Evolutionary conservation across 2,113 vertebrate genomes (phyloP).

Genomic region (Gasterosteus aculeatus): DNA sequence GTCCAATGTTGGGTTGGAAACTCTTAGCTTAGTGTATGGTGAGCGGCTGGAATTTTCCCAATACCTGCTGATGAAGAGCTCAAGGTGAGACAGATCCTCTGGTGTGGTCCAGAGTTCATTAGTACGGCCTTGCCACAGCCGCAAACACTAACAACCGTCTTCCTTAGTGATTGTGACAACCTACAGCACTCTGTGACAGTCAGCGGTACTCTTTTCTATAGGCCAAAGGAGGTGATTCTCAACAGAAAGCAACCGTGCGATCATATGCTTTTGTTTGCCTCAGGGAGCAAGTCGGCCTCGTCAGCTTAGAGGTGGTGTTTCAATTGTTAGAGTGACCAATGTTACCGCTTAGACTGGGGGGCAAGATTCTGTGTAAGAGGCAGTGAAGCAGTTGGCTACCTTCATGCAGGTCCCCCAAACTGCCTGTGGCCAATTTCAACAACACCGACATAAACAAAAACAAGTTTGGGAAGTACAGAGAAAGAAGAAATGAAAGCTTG

Average conservation of each 20-base stretch:
- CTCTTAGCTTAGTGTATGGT: conserved; percentile 60
- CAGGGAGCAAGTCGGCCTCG: conserved; percentile 33
- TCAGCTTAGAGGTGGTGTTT: conserved; percentile 48
- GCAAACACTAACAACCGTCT: conserved; percentile 43
- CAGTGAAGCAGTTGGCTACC: conserved; percentile 46
- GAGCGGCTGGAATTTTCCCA: conserved; percentile 55
- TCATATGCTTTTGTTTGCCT: conserved; percentile 50
- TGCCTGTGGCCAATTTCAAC: conserved; percentile 57
- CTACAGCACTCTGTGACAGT: conserved; percentile 12
- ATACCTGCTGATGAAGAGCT: conserved; percentile 56
- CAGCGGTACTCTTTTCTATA: neutral
- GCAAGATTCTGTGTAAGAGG: conserved; percentile 52
- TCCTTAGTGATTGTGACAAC: conserved; percentile 41
- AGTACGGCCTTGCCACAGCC: conserved; percentile 31
- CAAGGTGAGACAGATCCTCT: conserved; percentile 65
- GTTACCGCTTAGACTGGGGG: conserved; percentile 43
- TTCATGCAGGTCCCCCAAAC: conserved; percentile 38
- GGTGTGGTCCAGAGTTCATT: conserved; percentile 38
- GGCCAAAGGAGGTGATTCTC: conserved; percentile 40
- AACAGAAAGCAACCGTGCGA: conserved; percentile 43
- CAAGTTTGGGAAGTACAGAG: conserved; percentile 36
- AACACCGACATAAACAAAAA: conserved; percentile 50
- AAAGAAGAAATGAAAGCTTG: conserved; percentile 7
- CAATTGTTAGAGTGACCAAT: conserved; percentile 49
- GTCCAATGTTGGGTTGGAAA: conserved; percentile 65